Percentiles rank a stretch among this genome's conserved stretches.
Conservation (phyloP, 2,888 invertebrate genomes). For the Cyclophora albipunctata region DNA sequence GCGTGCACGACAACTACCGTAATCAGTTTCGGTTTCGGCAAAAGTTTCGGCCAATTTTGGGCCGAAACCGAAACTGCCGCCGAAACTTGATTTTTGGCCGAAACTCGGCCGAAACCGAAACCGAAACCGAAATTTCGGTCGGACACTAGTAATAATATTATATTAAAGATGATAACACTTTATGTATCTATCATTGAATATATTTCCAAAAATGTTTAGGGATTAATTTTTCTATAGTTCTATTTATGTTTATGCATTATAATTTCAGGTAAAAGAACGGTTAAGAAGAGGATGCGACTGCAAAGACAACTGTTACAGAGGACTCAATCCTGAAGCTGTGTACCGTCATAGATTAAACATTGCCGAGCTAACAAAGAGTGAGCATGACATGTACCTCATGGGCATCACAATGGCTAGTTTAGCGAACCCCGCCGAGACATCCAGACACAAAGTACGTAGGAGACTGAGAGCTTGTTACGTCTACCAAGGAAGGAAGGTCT, state of each 20-base stretch:
- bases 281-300: conserved; percentile 85
- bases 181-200: no score
- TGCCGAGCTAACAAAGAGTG: conserved; percentile 85
- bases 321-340: conserved; percentile 83
- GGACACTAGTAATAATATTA: no score
- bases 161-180: no score
- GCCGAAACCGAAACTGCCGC: no score
- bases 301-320: conserved; percentile 84
- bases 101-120: no score
- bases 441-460: conserved; percentile 82
- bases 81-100: no score
- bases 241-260: not conserved
- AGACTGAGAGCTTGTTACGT: conserved; percentile 84
- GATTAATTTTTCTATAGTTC: no score
- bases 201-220: no score
- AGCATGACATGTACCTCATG: conserved; percentile 90
- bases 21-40: no score
- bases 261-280: conserved; percentile 79
- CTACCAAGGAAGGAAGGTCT: conserved; percentile 85
- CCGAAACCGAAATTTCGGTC: no score
- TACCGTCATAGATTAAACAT: conserved; percentile 85
- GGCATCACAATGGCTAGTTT: conserved; percentile 89
- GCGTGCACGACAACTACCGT: no score
- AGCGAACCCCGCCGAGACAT: conserved; percentile 83
- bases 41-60: no score